These are phyloP conservation scores for Sipha flava DNA, from an alignment of 1,140 invertebrate genomes.

Conservation along the genomic window DNA sequence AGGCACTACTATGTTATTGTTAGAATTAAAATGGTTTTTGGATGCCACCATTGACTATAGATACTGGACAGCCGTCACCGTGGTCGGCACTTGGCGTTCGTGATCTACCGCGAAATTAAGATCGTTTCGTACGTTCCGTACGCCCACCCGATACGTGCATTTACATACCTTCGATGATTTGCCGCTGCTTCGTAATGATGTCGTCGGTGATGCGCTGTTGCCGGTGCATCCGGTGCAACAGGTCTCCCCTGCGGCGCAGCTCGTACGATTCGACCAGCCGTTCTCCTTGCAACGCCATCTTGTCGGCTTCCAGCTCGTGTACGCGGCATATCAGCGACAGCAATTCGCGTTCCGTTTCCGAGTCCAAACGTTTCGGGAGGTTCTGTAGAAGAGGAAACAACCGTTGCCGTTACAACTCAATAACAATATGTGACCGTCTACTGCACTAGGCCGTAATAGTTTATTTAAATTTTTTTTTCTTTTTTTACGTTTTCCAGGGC, in stretches of 20 bases:
- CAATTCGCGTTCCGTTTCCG: constrained; percentile 78
- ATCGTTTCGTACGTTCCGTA: too few species aligned
- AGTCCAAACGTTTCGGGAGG: constrained; percentile 69
- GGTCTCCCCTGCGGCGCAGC: constrained; percentile 68
- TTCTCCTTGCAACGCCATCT: constrained; percentile 80
- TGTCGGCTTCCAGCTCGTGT: constrained; percentile 85
- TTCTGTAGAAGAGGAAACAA: constrained; percentile 49
- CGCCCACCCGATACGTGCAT: too few species aligned
- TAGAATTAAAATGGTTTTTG: too few species aligned
- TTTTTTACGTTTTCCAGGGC: constrained; percentile 66
- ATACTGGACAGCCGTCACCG: too few species aligned
- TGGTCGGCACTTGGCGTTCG: too few species aligned
- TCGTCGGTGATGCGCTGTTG: constrained; percentile 80
- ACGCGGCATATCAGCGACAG: constrained; percentile 73
- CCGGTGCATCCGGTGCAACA: constrained; percentile 71
- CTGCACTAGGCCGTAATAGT: too few species aligned
- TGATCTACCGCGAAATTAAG: too few species aligned
- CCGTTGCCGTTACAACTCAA: too few species aligned
- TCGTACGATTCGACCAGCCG: constrained; percentile 75
- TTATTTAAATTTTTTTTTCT: background rate
- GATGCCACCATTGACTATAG: too few species aligned
- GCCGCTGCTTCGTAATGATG: constrained; percentile 77
- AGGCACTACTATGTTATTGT: too few species aligned
- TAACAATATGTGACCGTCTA: too few species aligned
- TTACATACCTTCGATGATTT: constrained; percentile 82